Percentiles rank a stretch among this genome's conserved stretches.
Evolutionary conservation across 2,113 vertebrate species (phyloP).

Genomic region (Clupea harengus): DNA sequence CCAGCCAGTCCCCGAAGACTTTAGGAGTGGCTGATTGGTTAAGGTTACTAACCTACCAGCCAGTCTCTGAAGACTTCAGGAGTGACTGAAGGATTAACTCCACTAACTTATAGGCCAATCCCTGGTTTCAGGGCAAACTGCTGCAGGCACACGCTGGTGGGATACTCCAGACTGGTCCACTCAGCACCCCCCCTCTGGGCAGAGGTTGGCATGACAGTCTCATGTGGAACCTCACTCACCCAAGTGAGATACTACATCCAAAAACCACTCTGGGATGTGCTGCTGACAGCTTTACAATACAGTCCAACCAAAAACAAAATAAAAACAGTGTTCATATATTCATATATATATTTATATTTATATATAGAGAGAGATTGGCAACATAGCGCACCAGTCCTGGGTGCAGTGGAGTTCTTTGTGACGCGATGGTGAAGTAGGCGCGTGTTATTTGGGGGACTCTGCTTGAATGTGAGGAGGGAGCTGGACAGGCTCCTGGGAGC

Average conservation of each 20-base stretch:
- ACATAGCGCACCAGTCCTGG: conserved; percentile 85
- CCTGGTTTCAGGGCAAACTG: conserved; percentile 82
- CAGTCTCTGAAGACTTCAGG: not conserved
- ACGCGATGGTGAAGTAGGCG: conserved; percentile 59
- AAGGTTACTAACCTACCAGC: not conserved
- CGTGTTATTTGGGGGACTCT: not conserved
- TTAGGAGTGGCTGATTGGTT: not conserved
- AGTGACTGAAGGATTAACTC: not conserved
- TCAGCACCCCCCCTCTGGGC: conserved; percentile 63
- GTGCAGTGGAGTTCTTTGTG: conserved; percentile 76
- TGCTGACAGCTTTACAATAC: conserved; percentile 94
- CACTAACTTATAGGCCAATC: conserved; percentile 63
- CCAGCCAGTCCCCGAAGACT: not conserved
- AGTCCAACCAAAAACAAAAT: conserved; percentile 74
- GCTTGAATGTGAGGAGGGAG: conserved; percentile 51
- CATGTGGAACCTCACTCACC: conserved; percentile 57
- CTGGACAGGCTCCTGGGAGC: conserved; percentile 71
- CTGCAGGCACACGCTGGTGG: conserved; percentile 99
- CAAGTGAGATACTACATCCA: conserved; percentile 57
- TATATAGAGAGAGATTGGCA: conserved; percentile 91
- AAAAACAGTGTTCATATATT: conserved; percentile 69
- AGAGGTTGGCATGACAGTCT: conserved; percentile 95
- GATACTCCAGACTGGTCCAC: conserved; percentile 66
- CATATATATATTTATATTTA: conserved; percentile 46
- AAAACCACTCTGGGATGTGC: conserved; percentile 77